Conservation (phyloP, 2,113 vertebrate genomes). For the Bubo bubo region DNA sequence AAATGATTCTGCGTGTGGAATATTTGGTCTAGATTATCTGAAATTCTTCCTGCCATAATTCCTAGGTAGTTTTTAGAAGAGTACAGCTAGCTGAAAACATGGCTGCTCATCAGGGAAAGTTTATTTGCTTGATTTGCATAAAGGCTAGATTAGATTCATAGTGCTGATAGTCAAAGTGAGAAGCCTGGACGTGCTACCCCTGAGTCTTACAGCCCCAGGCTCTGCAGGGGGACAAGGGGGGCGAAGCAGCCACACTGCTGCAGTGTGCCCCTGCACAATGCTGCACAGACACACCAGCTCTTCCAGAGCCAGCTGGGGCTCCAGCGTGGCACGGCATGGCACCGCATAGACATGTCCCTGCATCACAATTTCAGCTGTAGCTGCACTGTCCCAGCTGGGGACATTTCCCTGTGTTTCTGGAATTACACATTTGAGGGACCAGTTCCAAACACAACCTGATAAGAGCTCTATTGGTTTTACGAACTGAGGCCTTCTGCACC, state of each 20-base stretch:
- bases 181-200: neutral
- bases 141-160: neutral
- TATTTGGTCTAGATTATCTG: neutral
- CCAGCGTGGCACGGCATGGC: neutral
- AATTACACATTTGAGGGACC: neutral
- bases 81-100: neutral
- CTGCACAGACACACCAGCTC: conserved; percentile 11
- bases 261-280: conserved; percentile 24
- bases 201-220: neutral
- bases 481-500: neutral
- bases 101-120: neutral
- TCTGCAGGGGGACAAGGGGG: neutral
- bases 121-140: neutral
- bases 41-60: neutral
- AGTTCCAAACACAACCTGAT: neutral
- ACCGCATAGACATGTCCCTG: neutral
- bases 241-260: neutral
- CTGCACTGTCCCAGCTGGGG: neutral
- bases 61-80: neutral
- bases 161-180: neutral
- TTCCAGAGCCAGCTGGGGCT: conserved; percentile 11
- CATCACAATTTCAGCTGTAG: neutral
- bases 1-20: neutral
- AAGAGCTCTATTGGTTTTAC: neutral
- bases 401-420: neutral